Evolutionary conservation across 2,797 vertebrate genomes (phyloP).

Genomic region (Eidolon dupreanum): DNA sequence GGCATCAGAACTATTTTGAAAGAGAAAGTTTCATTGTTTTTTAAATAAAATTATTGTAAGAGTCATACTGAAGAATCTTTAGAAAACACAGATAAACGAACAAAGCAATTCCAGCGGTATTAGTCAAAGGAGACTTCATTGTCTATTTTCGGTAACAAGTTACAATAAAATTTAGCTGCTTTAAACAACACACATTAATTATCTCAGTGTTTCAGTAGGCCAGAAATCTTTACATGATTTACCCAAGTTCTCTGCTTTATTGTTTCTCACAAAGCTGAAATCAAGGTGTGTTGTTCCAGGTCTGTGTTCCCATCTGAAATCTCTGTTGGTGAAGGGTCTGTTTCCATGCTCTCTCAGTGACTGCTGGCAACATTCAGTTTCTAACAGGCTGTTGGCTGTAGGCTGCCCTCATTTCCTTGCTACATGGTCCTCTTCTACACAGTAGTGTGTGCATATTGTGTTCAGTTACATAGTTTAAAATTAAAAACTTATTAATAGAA

Average conservation of each 20-base stretch:
- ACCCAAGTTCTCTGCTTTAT: background rate
- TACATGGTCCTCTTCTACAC: rapidly evolving
- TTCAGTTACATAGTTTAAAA: background rate
- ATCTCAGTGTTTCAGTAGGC: background rate
- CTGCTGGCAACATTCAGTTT: background rate
- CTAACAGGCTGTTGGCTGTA: background rate
- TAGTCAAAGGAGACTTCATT: background rate
- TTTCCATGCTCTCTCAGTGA: background rate
- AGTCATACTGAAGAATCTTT: background rate
- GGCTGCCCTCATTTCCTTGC: background rate
- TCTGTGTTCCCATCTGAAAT: background rate
- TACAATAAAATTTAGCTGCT: background rate
- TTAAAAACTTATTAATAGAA: background rate
- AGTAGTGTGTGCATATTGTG: background rate
- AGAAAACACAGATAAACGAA: background rate
- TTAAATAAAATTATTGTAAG: background rate
- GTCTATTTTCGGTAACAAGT: background rate
- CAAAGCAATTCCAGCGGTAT: background rate
- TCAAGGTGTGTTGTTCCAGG: background rate
- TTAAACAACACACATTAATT: background rate
- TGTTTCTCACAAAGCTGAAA: background rate
- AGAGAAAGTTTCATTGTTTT: background rate
- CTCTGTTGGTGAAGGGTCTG: background rate
- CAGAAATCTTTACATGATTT: background rate
- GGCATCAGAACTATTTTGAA: background rate